Base-by-base conservation (phyloP, 2,797 vertebrate species). In the Leptodactylus fallax region DNA sequence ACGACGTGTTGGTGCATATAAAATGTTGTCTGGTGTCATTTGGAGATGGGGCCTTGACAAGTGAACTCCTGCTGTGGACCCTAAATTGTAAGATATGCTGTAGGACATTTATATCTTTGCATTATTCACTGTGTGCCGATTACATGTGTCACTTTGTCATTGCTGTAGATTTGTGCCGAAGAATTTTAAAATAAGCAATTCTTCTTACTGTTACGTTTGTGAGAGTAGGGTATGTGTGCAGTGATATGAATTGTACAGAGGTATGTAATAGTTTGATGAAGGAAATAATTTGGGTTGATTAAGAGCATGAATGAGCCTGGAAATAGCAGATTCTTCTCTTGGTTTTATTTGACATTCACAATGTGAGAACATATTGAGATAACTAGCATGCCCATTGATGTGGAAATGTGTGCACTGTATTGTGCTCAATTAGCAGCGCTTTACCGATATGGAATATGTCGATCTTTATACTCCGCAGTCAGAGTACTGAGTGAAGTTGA, bases 331-430 rank as follows among this genome's bases (percentile, higher is more conserved):
- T 77, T 58, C 81, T 78, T 78, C 71, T 83, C 79, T 87, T 55
- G 79, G 36, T 78, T 72, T 84, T 87, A 8, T 79, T 58, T 87
- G 80, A 67, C 74, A 79, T 83, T 88, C 74, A 61, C 71, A 79
- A 71, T 88, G 53, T 79, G 74, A 69, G 74, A 83, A 84, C 87
- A 84, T 83, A 83, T 69, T 84, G 81, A 69, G 77, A 60, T 84
- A 84, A 88, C 74, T 49, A 83, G 79, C 58, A 4, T 58, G 51
- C 21, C 16, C 23, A 79, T 74, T 88, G 87, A 80, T 80, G 82
- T 88, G 82, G 76, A 85, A 85, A 85, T 88, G 76, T 84, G 77
- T 88, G 87, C 16, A 23, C 49, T 27, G 56, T 55, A 80, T 85
- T 80, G 81, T 85, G 9, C 56, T 79, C 63, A 79, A 72, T 85